Evolutionary conservation across 2,888 invertebrate genomes (phyloP).

Genomic region (Desoria tigrina): DNA sequence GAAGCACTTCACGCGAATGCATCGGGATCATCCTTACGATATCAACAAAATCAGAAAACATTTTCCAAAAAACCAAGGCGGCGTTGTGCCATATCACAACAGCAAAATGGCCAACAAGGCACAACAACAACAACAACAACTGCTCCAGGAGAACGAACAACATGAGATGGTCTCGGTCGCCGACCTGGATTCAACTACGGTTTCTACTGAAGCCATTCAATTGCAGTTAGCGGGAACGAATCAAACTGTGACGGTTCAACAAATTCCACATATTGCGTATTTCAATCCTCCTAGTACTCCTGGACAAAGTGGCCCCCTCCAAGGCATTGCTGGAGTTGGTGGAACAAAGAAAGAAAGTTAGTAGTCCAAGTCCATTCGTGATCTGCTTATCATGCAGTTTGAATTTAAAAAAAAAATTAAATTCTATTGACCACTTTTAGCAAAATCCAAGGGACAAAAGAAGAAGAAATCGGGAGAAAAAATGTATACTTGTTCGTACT

Average conservation of each 20-base stretch:
- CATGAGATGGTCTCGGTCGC: conserved; percentile 45
- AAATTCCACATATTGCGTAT: conserved; percentile 51
- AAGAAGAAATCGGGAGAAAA: conserved; percentile 64
- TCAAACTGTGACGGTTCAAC: conserved; percentile 39
- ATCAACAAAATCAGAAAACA: conserved; percentile 75
- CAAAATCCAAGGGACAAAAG: conserved; percentile 55
- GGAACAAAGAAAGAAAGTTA: conserved; percentile 50
- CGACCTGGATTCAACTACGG: neutral
- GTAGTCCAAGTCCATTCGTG: neutral
- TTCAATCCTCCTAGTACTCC: conserved; percentile 48
- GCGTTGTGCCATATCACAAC: conserved; percentile 46
- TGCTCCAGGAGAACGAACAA: conserved; percentile 36
- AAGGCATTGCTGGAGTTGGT: conserved; percentile 49
- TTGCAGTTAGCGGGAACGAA: conserved; percentile 26
- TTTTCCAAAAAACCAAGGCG: conserved; percentile 51
- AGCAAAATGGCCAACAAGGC: conserved; percentile 30
- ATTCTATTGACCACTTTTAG: no score
- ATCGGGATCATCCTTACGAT: conserved; percentile 84
- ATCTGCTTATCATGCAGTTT: neutral
- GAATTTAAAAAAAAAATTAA: no score
- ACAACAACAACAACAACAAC: conserved; percentile 32
- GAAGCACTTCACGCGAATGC: conserved; percentile 89
- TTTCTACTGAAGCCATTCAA: conserved; percentile 21
- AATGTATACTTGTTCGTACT: conserved; percentile 83
- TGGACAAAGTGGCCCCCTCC: conserved; percentile 46